A percentile compares a stretch with the other conserved stretches of the same genome.
These are phyloP conservation scores for Kradibia gibbosae DNA, from an alignment of 1,140 invertebrate species.

Conservation along the genomic window DNA sequence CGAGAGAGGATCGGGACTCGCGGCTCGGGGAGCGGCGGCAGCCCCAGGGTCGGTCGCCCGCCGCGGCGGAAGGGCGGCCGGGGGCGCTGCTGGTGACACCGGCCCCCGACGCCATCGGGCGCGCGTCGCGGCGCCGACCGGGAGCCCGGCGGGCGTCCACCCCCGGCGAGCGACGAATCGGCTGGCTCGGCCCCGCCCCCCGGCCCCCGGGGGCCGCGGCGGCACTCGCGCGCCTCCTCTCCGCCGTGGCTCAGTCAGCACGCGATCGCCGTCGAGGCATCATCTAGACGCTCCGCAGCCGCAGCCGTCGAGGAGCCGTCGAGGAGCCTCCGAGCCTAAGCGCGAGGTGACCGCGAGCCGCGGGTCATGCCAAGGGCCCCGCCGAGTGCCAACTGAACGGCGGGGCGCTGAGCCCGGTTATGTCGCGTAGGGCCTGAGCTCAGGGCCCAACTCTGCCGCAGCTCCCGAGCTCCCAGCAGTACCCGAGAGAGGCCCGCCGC, in stretches of 20 bases:
- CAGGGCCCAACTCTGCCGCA: not conserved
- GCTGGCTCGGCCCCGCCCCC: not conserved
- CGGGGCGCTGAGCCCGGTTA: not conserved
- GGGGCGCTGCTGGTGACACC: constrained; percentile 22
- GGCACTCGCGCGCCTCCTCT: constrained; percentile 46
- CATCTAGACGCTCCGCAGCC: constrained; percentile 50
- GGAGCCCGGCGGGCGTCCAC: constrained; percentile 42
- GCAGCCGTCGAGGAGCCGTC: not conserved
- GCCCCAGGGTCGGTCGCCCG: too few species aligned
- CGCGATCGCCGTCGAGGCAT: constrained; percentile 65
- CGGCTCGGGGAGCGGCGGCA: not conserved
- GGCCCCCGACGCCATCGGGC: not conserved
- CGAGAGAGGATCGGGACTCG: not conserved
- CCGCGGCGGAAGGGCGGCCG: not conserved
- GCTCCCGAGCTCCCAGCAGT: too few species aligned
- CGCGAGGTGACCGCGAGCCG: not conserved
- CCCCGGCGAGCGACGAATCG: constrained; percentile 38
- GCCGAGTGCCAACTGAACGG: not conserved
- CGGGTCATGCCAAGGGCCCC: not conserved
- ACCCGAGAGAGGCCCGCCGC: not conserved
- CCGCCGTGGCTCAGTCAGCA: constrained; percentile 65
- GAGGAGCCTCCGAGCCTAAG: not conserved
- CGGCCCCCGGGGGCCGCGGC: not conserved
- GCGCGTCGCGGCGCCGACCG: constrained; percentile 25
- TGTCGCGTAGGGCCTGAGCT: not conserved